Evolutionary conservation across 1,140 invertebrate genomes (phyloP).

Genomic region (Dendroctonus ponderosae): DNA sequence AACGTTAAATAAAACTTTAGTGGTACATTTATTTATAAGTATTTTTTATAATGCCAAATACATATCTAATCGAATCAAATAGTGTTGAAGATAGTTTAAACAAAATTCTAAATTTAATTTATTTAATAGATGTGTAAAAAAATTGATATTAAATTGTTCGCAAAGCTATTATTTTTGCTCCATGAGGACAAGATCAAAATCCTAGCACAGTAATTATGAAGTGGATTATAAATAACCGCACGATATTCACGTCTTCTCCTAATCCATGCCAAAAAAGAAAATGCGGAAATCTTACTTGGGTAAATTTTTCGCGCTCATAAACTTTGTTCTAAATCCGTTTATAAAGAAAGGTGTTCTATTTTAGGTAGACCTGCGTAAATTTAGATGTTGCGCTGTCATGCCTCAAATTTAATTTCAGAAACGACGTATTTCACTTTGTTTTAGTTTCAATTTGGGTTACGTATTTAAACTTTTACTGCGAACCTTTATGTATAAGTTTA

Average conservation of each 20-base stretch:
- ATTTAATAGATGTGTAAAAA: not conserved
- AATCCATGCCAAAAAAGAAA: conserved; percentile 28
- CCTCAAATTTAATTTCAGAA: conserved; percentile 24
- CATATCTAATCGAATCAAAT: no score
- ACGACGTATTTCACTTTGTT: conserved; percentile 27
- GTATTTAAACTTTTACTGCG: conserved; percentile 5
- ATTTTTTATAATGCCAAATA: no score
- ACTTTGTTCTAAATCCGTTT: conserved; percentile 33
- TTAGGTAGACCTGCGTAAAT: conserved; percentile 21
- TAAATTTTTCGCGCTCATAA: conserved; percentile 29
- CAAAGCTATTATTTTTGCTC: no score
- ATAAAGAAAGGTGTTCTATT: conserved; percentile 32
- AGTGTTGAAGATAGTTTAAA: not conserved
- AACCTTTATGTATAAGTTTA: conserved; percentile 1
- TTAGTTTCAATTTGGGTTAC: conserved; percentile 13
- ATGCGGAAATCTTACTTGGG: conserved; percentile 28
- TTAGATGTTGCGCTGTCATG: conserved; percentile 31
- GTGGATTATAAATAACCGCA: conserved; percentile 4
- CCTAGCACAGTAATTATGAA: no score
- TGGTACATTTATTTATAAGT: no score
- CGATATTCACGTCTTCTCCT: conserved; percentile 9
- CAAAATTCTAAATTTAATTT: not conserved
- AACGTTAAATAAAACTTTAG: no score
- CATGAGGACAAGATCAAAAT: no score
- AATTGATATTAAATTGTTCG: not conserved